Evolutionary conservation across 2,113 vertebrate genomes (phyloP).

Genomic region (Sturnira hondurensis): DNA sequence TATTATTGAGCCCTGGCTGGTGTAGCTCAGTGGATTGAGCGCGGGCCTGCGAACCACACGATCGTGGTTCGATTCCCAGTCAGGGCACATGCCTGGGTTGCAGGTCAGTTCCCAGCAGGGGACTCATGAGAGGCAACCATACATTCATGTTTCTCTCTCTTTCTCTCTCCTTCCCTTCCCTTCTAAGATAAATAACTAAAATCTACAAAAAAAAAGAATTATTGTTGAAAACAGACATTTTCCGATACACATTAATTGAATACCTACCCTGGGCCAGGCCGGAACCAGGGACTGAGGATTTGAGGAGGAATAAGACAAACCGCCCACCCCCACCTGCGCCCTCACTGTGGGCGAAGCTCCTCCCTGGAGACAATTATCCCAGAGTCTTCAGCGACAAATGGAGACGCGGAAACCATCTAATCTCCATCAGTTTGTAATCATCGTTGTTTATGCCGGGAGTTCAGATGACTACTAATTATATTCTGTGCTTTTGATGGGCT

Average conservation of each 20-base stretch:
- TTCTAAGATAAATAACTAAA: no score
- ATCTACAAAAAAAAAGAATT: background rate
- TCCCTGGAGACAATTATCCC: background rate
- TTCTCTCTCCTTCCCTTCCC: no score
- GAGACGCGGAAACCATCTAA: background rate
- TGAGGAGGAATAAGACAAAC: background rate
- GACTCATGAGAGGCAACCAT: no score
- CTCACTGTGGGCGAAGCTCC: background rate
- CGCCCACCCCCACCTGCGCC: background rate
- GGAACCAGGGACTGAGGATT: background rate
- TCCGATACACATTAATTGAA: background rate
- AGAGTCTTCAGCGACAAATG: background rate
- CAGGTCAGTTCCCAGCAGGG: no score
- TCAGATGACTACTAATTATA: background rate
- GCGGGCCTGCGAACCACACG: no score
- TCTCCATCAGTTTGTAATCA: background rate
- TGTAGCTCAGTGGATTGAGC: no score
- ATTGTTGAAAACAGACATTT: background rate
- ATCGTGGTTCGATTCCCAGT: no score
- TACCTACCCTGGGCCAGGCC: background rate
- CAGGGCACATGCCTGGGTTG: no score
- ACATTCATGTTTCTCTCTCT: no score
- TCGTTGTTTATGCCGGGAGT: background rate
- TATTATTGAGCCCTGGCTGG: no score
- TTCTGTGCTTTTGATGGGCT: conserved; percentile 6